Conservation (phyloP, 1,140 invertebrate genomes). For the Drosophila obscura region DNA sequence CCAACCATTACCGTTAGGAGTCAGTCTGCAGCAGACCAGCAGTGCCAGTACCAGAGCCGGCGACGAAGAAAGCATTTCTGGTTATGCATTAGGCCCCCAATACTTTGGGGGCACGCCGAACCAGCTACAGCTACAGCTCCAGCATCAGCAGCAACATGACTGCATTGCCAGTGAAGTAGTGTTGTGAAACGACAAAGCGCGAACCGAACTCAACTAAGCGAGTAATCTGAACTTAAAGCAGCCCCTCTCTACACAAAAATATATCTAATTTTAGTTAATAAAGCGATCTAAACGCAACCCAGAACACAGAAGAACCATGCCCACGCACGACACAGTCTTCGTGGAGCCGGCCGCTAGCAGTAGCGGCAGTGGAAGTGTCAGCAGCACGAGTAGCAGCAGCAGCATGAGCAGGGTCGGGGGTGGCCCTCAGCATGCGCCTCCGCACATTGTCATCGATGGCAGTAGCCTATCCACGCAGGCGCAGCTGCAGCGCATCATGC, state of each 20-base stretch:
- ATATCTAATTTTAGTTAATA: constrained; percentile 46
- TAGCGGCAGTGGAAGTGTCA: constrained; percentile 28
- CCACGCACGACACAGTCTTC: constrained; percentile 69
- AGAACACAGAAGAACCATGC: constrained; percentile 48
- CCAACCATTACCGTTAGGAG: constrained; percentile 52
- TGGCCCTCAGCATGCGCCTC: constrained; percentile 51
- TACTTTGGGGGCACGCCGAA: constrained; percentile 78
- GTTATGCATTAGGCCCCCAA: constrained; percentile 82
- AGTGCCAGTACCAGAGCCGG: constrained; percentile 54
- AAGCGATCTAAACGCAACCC: constrained; percentile 30
- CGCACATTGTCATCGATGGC: constrained; percentile 71
- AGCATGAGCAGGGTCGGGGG: constrained; percentile 27
- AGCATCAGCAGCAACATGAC: constrained; percentile 57
- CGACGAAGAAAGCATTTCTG: constrained; percentile 61
- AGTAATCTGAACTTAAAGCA: constrained; percentile 42
- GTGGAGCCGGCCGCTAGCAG: constrained; percentile 63
- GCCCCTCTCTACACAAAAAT: constrained; percentile 30
- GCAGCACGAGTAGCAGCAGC: constrained; percentile 35
- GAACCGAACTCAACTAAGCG: constrained; percentile 43
- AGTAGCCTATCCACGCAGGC: constrained; percentile 69
- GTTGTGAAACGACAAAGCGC: constrained; percentile 63
- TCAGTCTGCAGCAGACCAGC: constrained; percentile 40
- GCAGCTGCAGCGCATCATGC: constrained; percentile 71
- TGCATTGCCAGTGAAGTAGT: constrained; percentile 61
- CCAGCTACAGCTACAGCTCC: constrained; percentile 49